phyloP scores from a whole-genome alignment of 1,140 invertebrate species.

The Drosophila suzukii region DNA sequence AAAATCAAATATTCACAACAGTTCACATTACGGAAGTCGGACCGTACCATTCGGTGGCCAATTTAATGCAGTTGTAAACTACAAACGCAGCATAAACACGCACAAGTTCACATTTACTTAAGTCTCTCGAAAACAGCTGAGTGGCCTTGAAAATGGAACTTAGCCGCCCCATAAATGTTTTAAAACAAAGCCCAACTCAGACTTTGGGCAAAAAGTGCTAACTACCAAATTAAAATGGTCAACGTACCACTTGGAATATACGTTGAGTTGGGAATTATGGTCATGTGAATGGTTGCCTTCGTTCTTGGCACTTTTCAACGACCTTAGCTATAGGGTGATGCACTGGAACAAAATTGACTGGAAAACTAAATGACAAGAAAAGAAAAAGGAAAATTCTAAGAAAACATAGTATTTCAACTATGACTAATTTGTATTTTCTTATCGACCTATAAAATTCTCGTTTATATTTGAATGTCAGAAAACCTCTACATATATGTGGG shows the following conservation, averaged over 20 bases:
- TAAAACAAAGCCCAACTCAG: constrained; percentile 16
- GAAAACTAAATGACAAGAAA: too few species aligned
- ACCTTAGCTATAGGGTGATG: constrained; percentile 1
- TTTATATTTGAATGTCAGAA: neutral
- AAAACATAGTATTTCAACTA: too few species aligned
- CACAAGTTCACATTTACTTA: constrained; percentile 3
- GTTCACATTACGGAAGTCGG: neutral
- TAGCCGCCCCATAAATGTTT: constrained; percentile 12
- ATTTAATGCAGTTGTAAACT: constrained; percentile 30
- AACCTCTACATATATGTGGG: too few species aligned
- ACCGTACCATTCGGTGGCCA: constrained; percentile 10
- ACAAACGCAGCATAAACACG: constrained; percentile 28
- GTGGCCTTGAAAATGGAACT: constrained; percentile 36
- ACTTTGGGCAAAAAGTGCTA: constrained; percentile 30
- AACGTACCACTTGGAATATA: neutral
- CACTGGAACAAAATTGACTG: neutral
- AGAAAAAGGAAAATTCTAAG: too few species aligned
- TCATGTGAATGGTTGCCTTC: constrained; percentile 14
- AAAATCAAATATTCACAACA: neutral
- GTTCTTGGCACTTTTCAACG: constrained; percentile 12
- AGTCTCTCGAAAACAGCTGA: constrained; percentile 3
- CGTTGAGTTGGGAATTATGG: constrained; percentile 13
- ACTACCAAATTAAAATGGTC: constrained; percentile 28
- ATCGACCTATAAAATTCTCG: too few species aligned
- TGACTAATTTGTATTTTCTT: too few species aligned